A percentile compares a stretch with the other conserved stretches of the same genome.
Evolutionary conservation across 2,797 vertebrate genomes (phyloP).

Genomic region (Euphonia xanthogaster): DNA sequence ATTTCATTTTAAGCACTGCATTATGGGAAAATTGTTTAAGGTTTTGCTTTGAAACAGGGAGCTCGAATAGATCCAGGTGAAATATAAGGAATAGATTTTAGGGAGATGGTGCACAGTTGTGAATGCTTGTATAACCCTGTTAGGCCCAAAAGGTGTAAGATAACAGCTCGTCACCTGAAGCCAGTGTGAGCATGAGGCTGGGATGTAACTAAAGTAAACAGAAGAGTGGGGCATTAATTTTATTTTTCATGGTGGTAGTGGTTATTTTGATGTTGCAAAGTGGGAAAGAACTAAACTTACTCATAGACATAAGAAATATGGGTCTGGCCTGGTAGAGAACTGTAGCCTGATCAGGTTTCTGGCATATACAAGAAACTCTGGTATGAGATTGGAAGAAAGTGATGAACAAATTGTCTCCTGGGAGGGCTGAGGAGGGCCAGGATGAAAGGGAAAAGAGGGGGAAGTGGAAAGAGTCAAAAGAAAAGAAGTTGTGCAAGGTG

Average conservation of each 20-base stretch:
- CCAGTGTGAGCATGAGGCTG: background rate
- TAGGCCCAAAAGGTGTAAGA: background rate
- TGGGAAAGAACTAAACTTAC: background rate
- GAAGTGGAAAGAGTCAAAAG: background rate
- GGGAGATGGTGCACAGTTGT: accelerated
- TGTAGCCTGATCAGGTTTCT: background rate
- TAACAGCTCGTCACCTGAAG: background rate
- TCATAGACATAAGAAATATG: background rate
- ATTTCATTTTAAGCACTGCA: background rate
- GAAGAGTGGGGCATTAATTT: background rate
- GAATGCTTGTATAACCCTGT: background rate
- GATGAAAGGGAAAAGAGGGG: constrained; percentile 20
- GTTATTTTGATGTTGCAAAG: background rate
- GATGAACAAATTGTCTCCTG: background rate
- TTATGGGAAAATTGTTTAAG: background rate
- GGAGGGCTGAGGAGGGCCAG: background rate
- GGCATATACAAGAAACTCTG: background rate
- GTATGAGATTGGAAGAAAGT: constrained; percentile 9
- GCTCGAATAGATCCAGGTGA: background rate
- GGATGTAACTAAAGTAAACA: background rate
- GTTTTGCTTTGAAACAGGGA: background rate
- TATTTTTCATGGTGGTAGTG: background rate
- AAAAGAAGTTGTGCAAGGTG: constrained; percentile 8
- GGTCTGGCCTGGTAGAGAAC: background rate
- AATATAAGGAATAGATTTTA: background rate